Base-by-base conservation (phyloP, 2,797 vertebrate genomes). In the Channa striata region DNA sequence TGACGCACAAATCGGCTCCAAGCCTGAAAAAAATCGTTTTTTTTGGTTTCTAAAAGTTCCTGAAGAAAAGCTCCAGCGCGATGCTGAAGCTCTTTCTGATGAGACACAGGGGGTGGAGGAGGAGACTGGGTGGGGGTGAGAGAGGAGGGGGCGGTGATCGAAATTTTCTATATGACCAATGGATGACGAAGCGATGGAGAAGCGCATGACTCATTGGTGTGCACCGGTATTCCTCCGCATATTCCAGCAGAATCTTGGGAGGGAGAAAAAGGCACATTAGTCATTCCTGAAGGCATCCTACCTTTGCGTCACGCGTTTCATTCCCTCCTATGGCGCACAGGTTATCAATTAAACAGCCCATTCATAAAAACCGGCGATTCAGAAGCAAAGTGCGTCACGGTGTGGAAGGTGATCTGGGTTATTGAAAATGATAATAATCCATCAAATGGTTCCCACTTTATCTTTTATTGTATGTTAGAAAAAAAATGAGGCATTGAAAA, bases 201-300 rank as follows among this genome's bases (percentile, higher is more conserved):
- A 78, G 77, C 56, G 75, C 65, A 86, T 87, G 83, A 88, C 69
- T 87, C 84, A 83, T 86, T 78, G 56, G 59, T 67, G 84, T 81
- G 81, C 71, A 85, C 71, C 67, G 74, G 78, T 84, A 89, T 85
- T 83, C 81, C 78, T 82, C 67, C 72, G 82, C 78, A 82, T 80
- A 81, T 78, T 82, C 62, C 59, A 65, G 42, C 75, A 79, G 74
- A 83, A 70, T 40, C 63, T 61, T 47, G 2, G 42, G 46, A 37
- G 65, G 21, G 69, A 20, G 72, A 65, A 20, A 74, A 23, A 71
- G 34, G 46, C 49, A 54, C 42, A 84, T 78, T 47, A 78, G 57
- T 77, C 67, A 78, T 76, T 58, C 78, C 61, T 64, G 20, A 54
- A 77, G 42, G 57, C 72, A 64, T 23, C 51, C 65, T 54, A 67